phyloP scores from a whole-genome alignment of 2,888 invertebrate species.

The Tipula unca region DNA sequence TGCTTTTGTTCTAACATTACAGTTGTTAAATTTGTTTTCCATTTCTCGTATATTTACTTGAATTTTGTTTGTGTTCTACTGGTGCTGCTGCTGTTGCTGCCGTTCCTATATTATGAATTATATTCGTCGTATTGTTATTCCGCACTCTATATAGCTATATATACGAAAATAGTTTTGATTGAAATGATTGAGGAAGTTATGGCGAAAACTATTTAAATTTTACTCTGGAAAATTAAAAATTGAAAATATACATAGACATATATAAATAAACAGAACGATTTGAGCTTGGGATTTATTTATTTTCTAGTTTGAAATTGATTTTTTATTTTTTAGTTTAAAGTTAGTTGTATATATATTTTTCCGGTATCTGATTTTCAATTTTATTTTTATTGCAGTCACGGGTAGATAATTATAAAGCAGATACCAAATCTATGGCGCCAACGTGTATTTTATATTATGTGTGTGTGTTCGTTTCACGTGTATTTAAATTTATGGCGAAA shows the following conservation, averaged over 20 bases:
- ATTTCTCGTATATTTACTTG: not conserved
- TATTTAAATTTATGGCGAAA: not conserved
- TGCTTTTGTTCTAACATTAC: constrained; percentile 8
- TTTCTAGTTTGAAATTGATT: not conserved
- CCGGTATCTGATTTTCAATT: not conserved
- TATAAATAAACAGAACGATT: not conserved
- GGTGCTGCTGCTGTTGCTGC: not conserved
- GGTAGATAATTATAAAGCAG: not conserved
- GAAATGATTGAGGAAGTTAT: not conserved
- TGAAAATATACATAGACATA: not conserved
- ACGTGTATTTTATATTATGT: not conserved
- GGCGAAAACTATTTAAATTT: not conserved
- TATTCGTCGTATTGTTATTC: not conserved
- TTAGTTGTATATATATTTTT: not conserved
- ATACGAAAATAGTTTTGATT: not conserved
- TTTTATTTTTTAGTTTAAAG: not conserved
- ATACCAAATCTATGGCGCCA: not conserved
- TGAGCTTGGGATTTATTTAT: not conserved
- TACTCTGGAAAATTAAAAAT: not conserved
- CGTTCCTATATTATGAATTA: not conserved
- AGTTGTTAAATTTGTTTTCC: constrained; percentile 2
- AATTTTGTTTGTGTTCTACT: not conserved
- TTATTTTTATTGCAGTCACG: not conserved
- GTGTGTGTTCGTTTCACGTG: not conserved
- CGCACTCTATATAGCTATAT: not conserved